Percentiles rank a stretch among this genome's conserved stretches.
These are phyloP conservation scores for Chrysomela aeneicollis DNA, from an alignment of 2,888 invertebrate genomes.

Conservation along the genomic window DNA sequence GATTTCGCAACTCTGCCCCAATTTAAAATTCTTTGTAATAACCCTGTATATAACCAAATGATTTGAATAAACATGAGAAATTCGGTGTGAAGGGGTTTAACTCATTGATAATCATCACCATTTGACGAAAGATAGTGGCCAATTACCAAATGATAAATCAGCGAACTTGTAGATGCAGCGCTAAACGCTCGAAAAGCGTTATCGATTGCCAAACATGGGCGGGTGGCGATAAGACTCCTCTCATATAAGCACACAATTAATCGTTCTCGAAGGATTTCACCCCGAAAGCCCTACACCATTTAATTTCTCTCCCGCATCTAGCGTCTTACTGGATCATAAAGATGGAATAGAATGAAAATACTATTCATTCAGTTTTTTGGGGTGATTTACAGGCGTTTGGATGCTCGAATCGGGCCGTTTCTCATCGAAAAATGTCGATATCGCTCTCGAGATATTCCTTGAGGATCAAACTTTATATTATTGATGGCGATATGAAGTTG, in stretches of 20 bases:
- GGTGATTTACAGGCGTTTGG: conserved; percentile 8
- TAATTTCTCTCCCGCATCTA: conserved; percentile 13
- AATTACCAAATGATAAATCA: background rate
- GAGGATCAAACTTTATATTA: conserved; percentile 16
- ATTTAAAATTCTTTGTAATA: no score
- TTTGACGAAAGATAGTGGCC: background rate
- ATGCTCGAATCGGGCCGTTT: conserved; percentile 7
- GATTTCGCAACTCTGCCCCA: no score
- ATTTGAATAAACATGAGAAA: no score
- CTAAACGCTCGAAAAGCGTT: background rate
- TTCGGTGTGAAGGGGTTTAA: no score
- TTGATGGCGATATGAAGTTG: conserved; percentile 13
- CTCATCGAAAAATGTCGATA: conserved; percentile 14
- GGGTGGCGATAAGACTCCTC: conserved; percentile 11
- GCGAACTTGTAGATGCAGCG: background rate
- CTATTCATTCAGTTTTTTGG: conserved; percentile 15
- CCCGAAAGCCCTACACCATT: conserved; percentile 6
- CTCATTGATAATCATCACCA: background rate
- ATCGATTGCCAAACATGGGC: background rate
- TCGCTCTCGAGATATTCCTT: conserved; percentile 7
- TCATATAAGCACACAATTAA: conserved; percentile 4
- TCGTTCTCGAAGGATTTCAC: conserved; percentile 17
- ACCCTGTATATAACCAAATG: no score
- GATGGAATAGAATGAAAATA: conserved; percentile 12
- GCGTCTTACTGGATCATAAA: conserved; percentile 17